Percentiles rank a stretch among this genome's conserved stretches.
Conservation (phyloP, 2,113 vertebrate genomes). For the Planiliza haematocheilus region DNA sequence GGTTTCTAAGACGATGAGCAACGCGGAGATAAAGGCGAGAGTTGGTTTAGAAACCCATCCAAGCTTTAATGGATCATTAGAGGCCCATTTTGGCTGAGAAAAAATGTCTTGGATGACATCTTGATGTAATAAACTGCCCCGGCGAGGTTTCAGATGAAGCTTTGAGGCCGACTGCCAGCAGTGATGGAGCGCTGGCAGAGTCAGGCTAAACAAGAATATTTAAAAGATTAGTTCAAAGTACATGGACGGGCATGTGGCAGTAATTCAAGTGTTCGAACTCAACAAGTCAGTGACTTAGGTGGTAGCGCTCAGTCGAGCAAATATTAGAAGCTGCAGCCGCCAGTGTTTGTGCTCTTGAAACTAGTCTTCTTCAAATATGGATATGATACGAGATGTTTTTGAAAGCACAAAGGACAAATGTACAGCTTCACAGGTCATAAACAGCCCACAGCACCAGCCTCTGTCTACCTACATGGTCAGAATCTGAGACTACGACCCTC, state of each 20-base stretch:
- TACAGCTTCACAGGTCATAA: too few relatives aligned
- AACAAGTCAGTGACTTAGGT: slow-evolving; percentile 4
- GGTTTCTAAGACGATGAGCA: slow-evolving; percentile 12
- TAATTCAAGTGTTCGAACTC: slow-evolving; percentile 21
- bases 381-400: not conserved
- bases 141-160: slow-evolving; percentile 53
- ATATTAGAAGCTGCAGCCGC: not conserved
- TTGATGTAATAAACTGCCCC: slow-evolving; percentile 51
- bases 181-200: slow-evolving; percentile 41
- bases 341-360: not conserved
- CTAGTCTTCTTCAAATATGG: not conserved
- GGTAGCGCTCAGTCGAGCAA: not conserved
- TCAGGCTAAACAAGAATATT: slow-evolving; percentile 37
- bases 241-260: slow-evolving; percentile 19
- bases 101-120: slow-evolving; percentile 60
- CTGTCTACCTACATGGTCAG: too few relatives aligned
- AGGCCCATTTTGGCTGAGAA: slow-evolving; percentile 55
- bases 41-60: slow-evolving; percentile 33
- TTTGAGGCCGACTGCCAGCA: slow-evolving; percentile 50
- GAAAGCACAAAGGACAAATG: not conserved
- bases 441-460: too few relatives aligned
- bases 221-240: slow-evolving; percentile 36
- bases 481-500: too few relatives aligned
- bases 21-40: slow-evolving; percentile 23
- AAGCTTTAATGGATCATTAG: slow-evolving; percentile 60